Evolutionary conservation across 2,113 vertebrate genomes (phyloP), one percentile per base, ranked within the genome.

Genomic region (Albula goreensis): DNA sequence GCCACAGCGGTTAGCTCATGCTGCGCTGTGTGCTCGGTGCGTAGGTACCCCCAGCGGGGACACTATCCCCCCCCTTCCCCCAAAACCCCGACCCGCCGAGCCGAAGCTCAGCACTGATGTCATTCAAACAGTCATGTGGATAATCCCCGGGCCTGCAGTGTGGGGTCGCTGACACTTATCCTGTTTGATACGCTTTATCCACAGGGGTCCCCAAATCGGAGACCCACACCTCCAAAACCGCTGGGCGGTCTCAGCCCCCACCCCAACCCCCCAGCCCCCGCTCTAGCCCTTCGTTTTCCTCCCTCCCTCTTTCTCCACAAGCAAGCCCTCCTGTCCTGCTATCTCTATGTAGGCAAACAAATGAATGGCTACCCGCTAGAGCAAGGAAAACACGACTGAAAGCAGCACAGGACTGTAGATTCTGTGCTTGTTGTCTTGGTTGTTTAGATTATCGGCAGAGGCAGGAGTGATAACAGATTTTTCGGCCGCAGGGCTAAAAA

Each of bases 241-340:
- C 60, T 63, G 60, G 60, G 60, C 17, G 15, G 3, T 7, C 17
- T 63, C 60, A 63, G 60, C 15, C 60, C 17, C 4, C n/a, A 0
- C 51, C 17, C 22, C 31, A 41, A 41, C 31, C 31, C 31, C 31
- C 31, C 0, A 41, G 31, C 31, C 31, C 31, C 31, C 31, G 31
- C 31, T 41, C 31, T 41, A 41, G 31, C 84, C 85, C 85, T 83
- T 10, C 5, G 41, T 19, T 78, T 74, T 41, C 57, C 78, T 88
- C 83, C 81, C 80, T 60, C 19, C 70, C 10, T 83, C 80, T 51
- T 22, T 11, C 70, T 2, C 70, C 60, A 63, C 10, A 15, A 9
- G 3, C 60, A 63, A 15, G 4, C 60, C 60, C 60, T 56, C 60
- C 60, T 17, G 10, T 17, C 12, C 60, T 63, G 3, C n/a, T 74